Percentiles rank a stretch among this genome's conserved stretches.
Conservation (phyloP, 2,113 vertebrate species). For the Anolis carolinensis region DNA sequence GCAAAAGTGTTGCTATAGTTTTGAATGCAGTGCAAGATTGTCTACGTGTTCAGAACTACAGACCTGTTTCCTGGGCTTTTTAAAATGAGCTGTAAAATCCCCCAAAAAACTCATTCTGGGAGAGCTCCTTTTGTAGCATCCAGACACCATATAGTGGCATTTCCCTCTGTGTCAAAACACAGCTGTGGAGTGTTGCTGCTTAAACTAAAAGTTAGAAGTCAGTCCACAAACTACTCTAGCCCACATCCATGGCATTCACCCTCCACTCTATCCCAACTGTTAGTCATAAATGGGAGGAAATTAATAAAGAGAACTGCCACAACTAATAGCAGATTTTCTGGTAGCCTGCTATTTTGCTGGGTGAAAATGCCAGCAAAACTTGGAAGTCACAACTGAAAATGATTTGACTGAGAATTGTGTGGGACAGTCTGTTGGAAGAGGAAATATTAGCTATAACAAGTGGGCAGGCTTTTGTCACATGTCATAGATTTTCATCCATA, state of each 20-base stretch:
- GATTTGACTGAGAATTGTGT: no score
- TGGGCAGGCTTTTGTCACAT: not conserved
- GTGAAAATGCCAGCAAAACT: no score
- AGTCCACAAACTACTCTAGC: no score
- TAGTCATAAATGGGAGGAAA: no score
- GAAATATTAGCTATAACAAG: no score
- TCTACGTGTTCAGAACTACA: not conserved
- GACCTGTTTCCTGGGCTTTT: not conserved
- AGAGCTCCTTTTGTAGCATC: not conserved
- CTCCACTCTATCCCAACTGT: no score
- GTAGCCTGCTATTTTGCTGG: no score
- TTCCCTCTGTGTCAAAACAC: not conserved
- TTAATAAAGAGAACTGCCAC: no score
- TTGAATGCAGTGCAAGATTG: not conserved
- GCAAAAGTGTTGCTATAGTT: not conserved
- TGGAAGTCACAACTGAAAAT: no score
- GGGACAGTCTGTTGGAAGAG: no score
- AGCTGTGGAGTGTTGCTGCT: not conserved
- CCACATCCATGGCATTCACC: no score
- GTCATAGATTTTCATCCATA: not conserved
- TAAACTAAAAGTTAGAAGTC: not conserved
- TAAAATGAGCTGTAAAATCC: not conserved
- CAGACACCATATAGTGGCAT: not conserved
- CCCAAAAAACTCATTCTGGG: not conserved
- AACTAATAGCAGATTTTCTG: no score